Conservation (phyloP, 2,888 invertebrate genomes). For the Carcina quercana region DNA sequence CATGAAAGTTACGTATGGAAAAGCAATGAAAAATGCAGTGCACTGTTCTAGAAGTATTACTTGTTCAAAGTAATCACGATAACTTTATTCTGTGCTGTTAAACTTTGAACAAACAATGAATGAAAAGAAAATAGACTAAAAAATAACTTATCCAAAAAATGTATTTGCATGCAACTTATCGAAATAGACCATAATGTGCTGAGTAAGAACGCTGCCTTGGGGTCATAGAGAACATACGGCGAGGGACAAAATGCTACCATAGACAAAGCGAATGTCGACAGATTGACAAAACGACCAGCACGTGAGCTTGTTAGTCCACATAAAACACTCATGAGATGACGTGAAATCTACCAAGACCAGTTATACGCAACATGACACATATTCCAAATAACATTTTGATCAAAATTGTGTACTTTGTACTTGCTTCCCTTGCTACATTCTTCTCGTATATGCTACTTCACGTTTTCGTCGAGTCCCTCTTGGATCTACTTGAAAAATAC, state of each 20-base stretch:
- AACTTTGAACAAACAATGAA: slow-evolving; percentile 23
- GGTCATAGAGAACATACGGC: slow-evolving; percentile 54
- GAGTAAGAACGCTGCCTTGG: slow-evolving; percentile 54
- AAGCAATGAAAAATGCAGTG: too few relatives aligned
- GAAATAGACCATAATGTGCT: slow-evolving; percentile 44
- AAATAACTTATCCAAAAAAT: slow-evolving; percentile 42
- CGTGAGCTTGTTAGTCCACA: slow-evolving; percentile 59
- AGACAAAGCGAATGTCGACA: slow-evolving; percentile 60
- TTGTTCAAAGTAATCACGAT: too few relatives aligned
- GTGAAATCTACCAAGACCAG: slow-evolving; percentile 66
- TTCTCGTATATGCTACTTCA: slow-evolving; percentile 44
- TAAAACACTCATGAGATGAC: slow-evolving; percentile 58
- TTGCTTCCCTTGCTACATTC: slow-evolving; percentile 40
- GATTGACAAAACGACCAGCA: slow-evolving; percentile 40
- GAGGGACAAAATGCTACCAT: slow-evolving; percentile 61
- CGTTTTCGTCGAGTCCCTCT: slow-evolving; percentile 58
- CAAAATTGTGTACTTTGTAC: slow-evolving; percentile 42
- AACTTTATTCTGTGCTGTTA: too few relatives aligned
- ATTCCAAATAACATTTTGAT: slow-evolving; percentile 40
- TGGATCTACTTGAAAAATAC: slow-evolving; percentile 65
- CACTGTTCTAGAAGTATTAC: too few relatives aligned
- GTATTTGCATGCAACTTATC: slow-evolving; percentile 60
- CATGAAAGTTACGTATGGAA: too few relatives aligned
- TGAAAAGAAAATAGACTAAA: slow-evolving; percentile 23
- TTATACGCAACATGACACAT: slow-evolving; percentile 42